These are phyloP conservation scores for Sebastes elongatus DNA, from an alignment of 2,797 vertebrate species.

Conservation along the genomic window DNA sequence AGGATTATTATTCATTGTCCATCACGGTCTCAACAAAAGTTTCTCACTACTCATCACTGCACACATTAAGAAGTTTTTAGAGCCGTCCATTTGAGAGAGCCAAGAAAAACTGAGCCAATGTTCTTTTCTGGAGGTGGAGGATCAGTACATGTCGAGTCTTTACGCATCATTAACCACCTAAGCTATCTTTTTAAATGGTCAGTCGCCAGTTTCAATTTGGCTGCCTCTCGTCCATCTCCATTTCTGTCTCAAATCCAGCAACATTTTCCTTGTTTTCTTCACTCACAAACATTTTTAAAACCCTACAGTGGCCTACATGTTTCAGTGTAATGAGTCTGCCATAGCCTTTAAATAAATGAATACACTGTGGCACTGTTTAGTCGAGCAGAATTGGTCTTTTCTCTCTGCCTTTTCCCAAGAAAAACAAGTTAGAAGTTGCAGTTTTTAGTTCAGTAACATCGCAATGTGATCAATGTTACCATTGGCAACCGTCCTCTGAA, in stretches of 20 bases:
- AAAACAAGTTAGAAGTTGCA: not conserved
- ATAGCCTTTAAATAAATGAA: not conserved
- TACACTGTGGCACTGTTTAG: not conserved
- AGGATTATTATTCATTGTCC: not conserved
- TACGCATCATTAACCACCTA: constrained; percentile 13
- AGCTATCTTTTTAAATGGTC: constrained; percentile 24
- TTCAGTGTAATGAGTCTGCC: not conserved
- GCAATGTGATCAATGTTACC: not conserved
- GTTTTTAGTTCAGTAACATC: not conserved
- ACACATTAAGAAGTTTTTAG: not conserved
- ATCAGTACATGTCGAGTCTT: constrained; percentile 10
- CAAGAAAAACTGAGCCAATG: not conserved
- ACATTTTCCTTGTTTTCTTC: not conserved
- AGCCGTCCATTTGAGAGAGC: not conserved
- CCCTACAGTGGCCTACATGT: not conserved
- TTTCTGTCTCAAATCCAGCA: constrained; percentile 24
- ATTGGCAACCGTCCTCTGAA: not conserved
- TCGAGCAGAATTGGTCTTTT: not conserved
- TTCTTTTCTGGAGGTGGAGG: constrained; percentile 3
- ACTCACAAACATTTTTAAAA: not conserved
- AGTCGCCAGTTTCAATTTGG: constrained; percentile 24
- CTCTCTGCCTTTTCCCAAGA: not conserved
- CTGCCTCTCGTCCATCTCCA: not conserved
- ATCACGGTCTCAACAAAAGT: not conserved
- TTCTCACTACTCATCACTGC: not conserved